A percentile compares a stretch with the other conserved stretches of the same genome.
phyloP scores from a whole-genome alignment of 1,140 invertebrate genomes.

The Pseudomyrmex sp. region DNA sequence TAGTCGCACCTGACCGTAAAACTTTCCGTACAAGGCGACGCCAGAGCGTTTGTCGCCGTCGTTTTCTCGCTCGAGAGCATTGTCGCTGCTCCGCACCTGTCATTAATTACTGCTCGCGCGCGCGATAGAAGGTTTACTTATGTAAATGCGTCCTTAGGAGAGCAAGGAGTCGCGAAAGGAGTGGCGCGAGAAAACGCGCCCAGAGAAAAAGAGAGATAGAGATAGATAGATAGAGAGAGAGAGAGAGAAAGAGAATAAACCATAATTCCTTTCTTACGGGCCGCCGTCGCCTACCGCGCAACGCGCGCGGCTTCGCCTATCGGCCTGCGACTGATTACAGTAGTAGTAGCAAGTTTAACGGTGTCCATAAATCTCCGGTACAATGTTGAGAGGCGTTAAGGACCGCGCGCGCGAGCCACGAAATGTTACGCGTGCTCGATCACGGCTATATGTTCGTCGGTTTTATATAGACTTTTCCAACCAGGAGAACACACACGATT shows the following conservation, averaged over 20 bases:
- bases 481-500: no score
- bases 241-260: slow-evolving; percentile 23
- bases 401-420: slow-evolving; percentile 46
- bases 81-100: slow-evolving; percentile 59
- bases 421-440: slow-evolving; percentile 28
- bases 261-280: slow-evolving; percentile 65
- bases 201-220: background rate
- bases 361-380: slow-evolving; percentile 61
- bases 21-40: slow-evolving; percentile 23
- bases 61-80: slow-evolving; percentile 27
- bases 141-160: slow-evolving; percentile 73
- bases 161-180: slow-evolving; percentile 64
- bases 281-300: slow-evolving; percentile 30
- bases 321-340: slow-evolving; percentile 59
- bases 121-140: slow-evolving; percentile 70
- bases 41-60: background rate
- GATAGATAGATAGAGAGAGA: no score
- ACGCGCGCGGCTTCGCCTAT: slow-evolving; percentile 9
- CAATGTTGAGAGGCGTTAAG: slow-evolving; percentile 62
- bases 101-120: slow-evolving; percentile 32
- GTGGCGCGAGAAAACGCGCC: slow-evolving; percentile 41
- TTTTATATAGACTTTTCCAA: no score
- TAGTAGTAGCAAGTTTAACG: slow-evolving; percentile 56
- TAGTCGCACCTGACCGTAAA: background rate
- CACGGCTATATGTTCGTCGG: background rate